phyloP scores from a whole-genome alignment of 2,888 invertebrate genomes.

The Muscina levida region DNA sequence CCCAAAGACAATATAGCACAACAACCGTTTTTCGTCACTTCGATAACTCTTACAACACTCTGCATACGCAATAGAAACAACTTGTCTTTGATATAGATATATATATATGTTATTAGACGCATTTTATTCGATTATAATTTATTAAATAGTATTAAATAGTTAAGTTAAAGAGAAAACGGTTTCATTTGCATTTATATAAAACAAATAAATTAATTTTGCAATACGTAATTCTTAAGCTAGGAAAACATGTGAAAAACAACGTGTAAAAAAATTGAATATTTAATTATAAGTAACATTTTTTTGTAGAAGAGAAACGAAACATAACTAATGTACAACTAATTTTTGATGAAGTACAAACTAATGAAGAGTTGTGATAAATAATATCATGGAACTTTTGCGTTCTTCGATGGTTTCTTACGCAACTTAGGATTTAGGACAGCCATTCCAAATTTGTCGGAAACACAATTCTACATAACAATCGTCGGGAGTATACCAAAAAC shows the following conservation, averaged over 20 bases:
- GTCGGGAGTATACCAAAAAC: constrained; percentile 2
- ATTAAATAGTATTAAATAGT: constrained; percentile 45
- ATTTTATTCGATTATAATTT: constrained; percentile 60
- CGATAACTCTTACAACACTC: too few relatives aligned
- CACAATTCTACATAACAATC: constrained; percentile 36
- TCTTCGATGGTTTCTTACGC: background rate
- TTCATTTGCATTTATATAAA: constrained; percentile 42
- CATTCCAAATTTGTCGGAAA: background rate
- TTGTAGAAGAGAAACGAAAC: constrained; percentile 22
- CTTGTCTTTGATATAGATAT: too few relatives aligned
- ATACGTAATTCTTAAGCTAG: constrained; percentile 54
- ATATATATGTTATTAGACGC: constrained; percentile 38
- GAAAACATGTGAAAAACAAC: constrained; percentile 22
- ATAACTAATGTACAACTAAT: background rate
- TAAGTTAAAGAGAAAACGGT: constrained; percentile 41
- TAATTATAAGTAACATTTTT: constrained; percentile 17
- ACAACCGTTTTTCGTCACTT: too few relatives aligned
- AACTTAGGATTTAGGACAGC: background rate
- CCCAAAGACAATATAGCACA: too few relatives aligned
- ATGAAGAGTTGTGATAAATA: background rate
- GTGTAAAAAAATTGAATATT: constrained; percentile 15
- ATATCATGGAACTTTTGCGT: constrained; percentile 1
- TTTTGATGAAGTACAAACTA: background rate
- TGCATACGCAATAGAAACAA: too few relatives aligned
- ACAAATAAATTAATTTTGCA: constrained; percentile 35